Evolutionary conservation across 2,113 vertebrate genomes (phyloP).

Genomic region (Corythaeola cristata): DNA sequence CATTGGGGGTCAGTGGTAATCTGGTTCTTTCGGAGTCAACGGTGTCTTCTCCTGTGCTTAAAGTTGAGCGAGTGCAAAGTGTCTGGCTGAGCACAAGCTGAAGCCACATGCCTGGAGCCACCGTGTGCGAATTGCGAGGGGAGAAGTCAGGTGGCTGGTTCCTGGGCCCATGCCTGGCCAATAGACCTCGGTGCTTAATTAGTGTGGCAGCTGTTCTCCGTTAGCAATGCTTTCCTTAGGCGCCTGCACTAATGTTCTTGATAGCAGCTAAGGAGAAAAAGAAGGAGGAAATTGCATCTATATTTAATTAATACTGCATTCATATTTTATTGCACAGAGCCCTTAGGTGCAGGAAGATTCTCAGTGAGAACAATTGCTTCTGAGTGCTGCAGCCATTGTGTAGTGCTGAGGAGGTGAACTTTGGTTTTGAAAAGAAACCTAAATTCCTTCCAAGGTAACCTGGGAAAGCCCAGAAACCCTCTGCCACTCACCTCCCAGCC

Average conservation of each 20-base stretch:
- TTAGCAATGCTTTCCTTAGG: conserved; percentile 50
- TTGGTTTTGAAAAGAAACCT: neutral
- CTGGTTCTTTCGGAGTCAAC: fast-evolving
- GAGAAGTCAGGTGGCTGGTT: neutral
- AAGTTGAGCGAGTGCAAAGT: neutral
- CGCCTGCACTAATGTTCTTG: conserved; percentile 38
- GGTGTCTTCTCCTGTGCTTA: neutral
- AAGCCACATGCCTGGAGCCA: neutral
- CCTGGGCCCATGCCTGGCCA: neutral
- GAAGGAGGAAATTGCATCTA: conserved; percentile 60
- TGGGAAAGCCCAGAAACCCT: neutral
- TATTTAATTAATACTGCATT: conserved; percentile 65
- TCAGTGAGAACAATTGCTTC: conserved; percentile 16
- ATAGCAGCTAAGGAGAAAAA: conserved; percentile 42
- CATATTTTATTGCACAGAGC: conserved; percentile 58
- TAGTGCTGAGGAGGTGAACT: neutral
- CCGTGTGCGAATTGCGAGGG: neutral
- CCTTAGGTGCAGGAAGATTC: conserved; percentile 35
- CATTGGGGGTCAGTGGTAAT: neutral
- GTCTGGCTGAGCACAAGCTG: neutral
- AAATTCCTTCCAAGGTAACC: neutral
- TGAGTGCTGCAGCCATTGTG: neutral
- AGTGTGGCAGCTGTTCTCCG: conserved; percentile 8
- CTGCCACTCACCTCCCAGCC: neutral
- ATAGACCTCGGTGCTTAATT: neutral